Evolutionary conservation across 2,888 invertebrate species (phyloP).

Genomic region (Omphaloscelis lunosa): DNA sequence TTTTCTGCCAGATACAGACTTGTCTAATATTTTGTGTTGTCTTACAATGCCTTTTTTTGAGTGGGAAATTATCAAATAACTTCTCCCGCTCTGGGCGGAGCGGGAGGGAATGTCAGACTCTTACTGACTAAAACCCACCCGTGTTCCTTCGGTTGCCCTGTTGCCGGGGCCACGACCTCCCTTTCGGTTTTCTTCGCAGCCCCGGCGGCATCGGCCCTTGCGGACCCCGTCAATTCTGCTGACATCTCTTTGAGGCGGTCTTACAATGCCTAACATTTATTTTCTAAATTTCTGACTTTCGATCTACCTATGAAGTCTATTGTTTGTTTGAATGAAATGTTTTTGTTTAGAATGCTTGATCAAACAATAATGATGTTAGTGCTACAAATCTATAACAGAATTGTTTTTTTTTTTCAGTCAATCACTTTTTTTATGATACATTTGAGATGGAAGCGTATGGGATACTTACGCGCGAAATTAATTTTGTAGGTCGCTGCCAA

Average conservation of each 20-base stretch:
- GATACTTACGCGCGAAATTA: neutral
- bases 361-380: conserved; percentile 1
- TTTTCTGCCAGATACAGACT: no score
- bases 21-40: neutral
- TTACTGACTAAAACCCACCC: no score
- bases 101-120: no score
- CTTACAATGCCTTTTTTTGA: no score
- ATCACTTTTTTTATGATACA: neutral
- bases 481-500: neutral
- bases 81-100: no score
- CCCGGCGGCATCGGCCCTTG: no score
- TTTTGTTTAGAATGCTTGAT: conserved; percentile 15
- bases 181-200: no score
- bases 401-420: neutral
- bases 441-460: neutral
- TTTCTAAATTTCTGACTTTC: neutral
- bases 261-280: neutral
- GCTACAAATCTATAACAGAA: neutral
- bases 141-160: no score
- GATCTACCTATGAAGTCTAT: neutral
- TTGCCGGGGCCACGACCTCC: no score
- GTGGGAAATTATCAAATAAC: no score
- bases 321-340: conserved; percentile 3
- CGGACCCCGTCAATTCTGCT: no score
- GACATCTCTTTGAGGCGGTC: no score